Base-by-base conservation (phyloP, 30 jellyfish, hydroid and myxozoan genomes). In the Nemopilema nomurai region DNA sequence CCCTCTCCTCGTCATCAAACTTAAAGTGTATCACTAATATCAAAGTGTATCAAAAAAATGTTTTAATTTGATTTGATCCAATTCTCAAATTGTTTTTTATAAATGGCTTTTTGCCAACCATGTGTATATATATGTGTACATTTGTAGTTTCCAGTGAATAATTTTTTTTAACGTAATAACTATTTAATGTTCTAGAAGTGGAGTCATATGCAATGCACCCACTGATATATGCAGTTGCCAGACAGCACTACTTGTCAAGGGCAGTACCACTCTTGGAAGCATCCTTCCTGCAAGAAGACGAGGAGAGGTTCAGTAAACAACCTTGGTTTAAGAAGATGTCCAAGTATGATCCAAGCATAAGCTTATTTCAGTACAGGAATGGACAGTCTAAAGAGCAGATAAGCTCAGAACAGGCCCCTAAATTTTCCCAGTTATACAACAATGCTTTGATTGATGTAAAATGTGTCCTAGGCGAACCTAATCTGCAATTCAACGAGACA, bases 141-240 rank as follows among this genome's bases (percentile, higher is more conserved):
- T n/a, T n/a, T n/a, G n/a, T n/a, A n/a, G n/a, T n/a, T n/a, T n/a
- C 57, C 13, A 41, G 6, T 41, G 6, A 3, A 41, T 41, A 3
- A 3, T 41, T 41, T 41, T 41, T 41, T 41, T 3, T 13, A 41
- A 3, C 13, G 6, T 6, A 41, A 6, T 6, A 3, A 3, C 41
- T 81, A 62, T 71, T 53, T 76, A 0, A 33, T 26, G 63, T 57
- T 65, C 70, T 75, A 95, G 99, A 84, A 71, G 93, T 82, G 27
- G 90, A 95, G 23, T 63, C 96, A 0, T 73, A 91, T 68, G 28
- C 86, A 23, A 71, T 95, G 94, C 99, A 95, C 78, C 99, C 99
- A 26, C 79, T 90, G n/a, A 91, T 95, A n/a, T 95, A 95, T 64
- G 93, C 93, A 19, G 99, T 81, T 9, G 94, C 90, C 1, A 87